A percentile compares a stretch with the other conserved stretches of the same genome.
These are phyloP conservation scores for Pseudochirops corinnae DNA, from an alignment of 2,797 vertebrate genomes.

Conservation along the genomic window DNA sequence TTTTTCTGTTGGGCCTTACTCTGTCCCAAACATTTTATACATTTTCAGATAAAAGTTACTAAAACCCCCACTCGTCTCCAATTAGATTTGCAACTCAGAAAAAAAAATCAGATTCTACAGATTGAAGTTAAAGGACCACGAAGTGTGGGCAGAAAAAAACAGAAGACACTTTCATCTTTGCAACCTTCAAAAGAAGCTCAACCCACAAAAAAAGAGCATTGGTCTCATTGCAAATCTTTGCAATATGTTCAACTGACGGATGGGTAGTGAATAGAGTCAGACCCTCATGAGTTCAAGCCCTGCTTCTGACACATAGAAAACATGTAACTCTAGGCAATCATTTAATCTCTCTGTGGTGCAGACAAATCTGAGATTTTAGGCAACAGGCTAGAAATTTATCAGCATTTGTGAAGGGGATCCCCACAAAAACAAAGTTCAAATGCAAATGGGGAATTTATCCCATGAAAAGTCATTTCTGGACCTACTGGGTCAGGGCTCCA, in stretches of 20 bases:
- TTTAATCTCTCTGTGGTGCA: neutral
- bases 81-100: neutral
- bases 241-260: neutral
- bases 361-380: neutral
- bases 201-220: neutral
- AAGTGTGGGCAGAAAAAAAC: neutral
- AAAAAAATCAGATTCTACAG: neutral
- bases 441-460: neutral
- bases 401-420: neutral
- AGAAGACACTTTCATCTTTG: constrained; percentile 29
- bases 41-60: neutral
- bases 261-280: neutral
- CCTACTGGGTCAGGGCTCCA: neutral
- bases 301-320: neutral
- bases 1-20: neutral
- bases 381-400: neutral
- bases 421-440: neutral
- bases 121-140: neutral
- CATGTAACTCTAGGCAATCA: neutral
- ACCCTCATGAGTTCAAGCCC: neutral
- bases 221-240: constrained; percentile 24
- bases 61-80: neutral
- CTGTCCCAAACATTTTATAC: neutral
- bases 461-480: neutral
- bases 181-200: neutral